Percentiles rank a stretch among this genome's conserved stretches.
These are phyloP conservation scores for Pseudochaenichthys georgianus DNA, from an alignment of 2,797 vertebrate genomes.

Conservation along the genomic window DNA sequence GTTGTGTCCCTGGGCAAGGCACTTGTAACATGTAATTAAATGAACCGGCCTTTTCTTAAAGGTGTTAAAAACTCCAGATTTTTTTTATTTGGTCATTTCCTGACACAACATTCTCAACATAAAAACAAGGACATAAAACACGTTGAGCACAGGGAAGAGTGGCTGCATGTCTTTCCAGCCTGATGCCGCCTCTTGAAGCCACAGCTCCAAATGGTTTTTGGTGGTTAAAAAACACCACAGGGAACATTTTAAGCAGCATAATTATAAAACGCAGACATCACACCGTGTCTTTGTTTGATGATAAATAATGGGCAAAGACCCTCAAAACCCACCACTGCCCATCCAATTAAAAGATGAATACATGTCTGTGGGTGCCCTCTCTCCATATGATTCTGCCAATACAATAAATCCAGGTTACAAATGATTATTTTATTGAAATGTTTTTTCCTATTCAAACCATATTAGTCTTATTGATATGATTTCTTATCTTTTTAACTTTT, in stretches of 20 bases:
- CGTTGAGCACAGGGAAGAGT: neutral
- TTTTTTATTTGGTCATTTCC: slow-evolving; percentile 5
- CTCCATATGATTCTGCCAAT: neutral
- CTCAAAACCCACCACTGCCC: neutral
- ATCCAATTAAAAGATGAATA: neutral
- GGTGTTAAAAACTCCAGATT: neutral
- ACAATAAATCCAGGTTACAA: too few species aligned
- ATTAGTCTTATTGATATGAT: too few species aligned
- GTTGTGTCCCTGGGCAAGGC: too few species aligned
- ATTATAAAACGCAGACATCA: neutral
- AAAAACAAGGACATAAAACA: slow-evolving; percentile 11
- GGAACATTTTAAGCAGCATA: neutral
- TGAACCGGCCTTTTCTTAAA: neutral
- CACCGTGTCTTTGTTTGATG: neutral
- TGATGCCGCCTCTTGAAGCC: neutral
- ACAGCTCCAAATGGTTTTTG: neutral
- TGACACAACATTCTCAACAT: slow-evolving; percentile 14
- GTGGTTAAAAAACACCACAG: neutral
- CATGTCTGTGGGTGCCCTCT: neutral
- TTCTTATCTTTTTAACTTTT: neutral
- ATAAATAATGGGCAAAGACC: neutral
- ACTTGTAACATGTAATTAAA: too few species aligned
- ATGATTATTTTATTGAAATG: too few species aligned
- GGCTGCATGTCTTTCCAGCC: neutral
- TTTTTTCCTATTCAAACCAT: too few species aligned